Conservation (phyloP, 2,797 vertebrate species). For the Tachyglossus aculeatus region DNA sequence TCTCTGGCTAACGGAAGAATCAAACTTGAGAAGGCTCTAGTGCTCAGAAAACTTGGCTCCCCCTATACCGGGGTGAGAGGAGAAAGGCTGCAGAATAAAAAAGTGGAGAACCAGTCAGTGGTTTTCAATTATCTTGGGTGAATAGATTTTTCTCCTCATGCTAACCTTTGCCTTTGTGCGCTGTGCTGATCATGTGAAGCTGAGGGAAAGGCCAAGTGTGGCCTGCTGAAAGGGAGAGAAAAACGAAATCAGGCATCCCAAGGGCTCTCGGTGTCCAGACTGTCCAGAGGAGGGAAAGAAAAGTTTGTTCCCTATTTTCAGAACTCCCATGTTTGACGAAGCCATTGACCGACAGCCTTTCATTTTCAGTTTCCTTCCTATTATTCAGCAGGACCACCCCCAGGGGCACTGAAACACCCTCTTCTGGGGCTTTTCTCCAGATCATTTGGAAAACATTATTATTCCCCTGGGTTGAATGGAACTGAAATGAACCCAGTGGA, state of each 20-base stretch:
- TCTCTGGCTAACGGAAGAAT: conserved; percentile 24
- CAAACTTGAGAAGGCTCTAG: conserved; percentile 27
- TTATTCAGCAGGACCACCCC: not conserved
- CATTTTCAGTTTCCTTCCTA: not conserved
- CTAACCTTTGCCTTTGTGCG: conserved; percentile 26
- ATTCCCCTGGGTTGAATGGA: too few relatives aligned
- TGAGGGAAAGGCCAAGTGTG: not conserved
- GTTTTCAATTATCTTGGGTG: conserved; percentile 54
- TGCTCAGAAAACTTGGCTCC: conserved; percentile 20
- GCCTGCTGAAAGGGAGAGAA: conserved; percentile 11
- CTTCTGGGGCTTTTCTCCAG: not conserved
- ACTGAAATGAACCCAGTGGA: not conserved
- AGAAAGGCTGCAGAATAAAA: conserved; percentile 5
- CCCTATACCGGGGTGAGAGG: conserved; percentile 32
- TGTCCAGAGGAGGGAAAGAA: not conserved
- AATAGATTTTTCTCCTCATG: conserved; percentile 47
- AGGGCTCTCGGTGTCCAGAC: conserved; percentile 3
- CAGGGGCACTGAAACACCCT: not conserved
- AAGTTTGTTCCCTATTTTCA: conserved; percentile 9
- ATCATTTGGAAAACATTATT: not conserved
- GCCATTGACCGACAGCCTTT: not conserved
- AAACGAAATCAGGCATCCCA: conserved; percentile 25
- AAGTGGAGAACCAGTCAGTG: conserved; percentile 10
- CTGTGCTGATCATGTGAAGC: conserved; percentile 7
- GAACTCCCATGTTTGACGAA: not conserved